Conservation (phyloP, 2,888 invertebrate genomes). For the Megamerina dolium region DNA sequence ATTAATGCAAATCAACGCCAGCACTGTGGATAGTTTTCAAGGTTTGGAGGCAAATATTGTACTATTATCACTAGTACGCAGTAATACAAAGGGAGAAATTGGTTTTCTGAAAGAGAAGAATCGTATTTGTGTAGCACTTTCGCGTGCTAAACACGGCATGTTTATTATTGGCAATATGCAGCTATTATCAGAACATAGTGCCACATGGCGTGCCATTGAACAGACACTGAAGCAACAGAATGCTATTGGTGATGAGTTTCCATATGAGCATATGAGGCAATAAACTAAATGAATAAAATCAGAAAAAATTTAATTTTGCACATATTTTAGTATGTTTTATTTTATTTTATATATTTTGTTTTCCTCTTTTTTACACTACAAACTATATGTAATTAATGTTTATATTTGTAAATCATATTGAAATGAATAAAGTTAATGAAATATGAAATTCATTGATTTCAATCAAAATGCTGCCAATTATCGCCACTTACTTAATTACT, state of each 20-base stretch:
- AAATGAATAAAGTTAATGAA: no score
- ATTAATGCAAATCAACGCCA: slow-evolving; percentile 48
- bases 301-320: background rate
- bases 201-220: slow-evolving; percentile 54
- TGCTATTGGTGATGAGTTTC: slow-evolving; percentile 53
- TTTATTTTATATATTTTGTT: background rate
- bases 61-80: slow-evolving; percentile 71
- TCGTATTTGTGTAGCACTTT: slow-evolving; percentile 71
- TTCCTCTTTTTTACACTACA: background rate
- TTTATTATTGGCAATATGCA: slow-evolving; percentile 71
- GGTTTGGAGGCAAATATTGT: slow-evolving; percentile 76
- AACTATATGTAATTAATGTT: background rate
- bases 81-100: slow-evolving; percentile 60
- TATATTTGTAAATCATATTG: no score
- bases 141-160: slow-evolving; percentile 64
- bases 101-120: slow-evolving; percentile 67
- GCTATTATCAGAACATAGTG: slow-evolving; percentile 52
- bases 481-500: no score
- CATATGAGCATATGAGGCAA: slow-evolving; percentile 20
- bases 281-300: background rate
- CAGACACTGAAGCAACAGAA: slow-evolving; percentile 49
- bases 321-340: background rate
- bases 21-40: slow-evolving; percentile 73
- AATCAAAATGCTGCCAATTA: no score
- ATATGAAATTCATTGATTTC: no score